A percentile compares a stretch with the other conserved stretches of the same genome.
phyloP scores from a whole-genome alignment of 35 echinoderm and acorn worm species.

The Ophioderma brevispina region DNA sequence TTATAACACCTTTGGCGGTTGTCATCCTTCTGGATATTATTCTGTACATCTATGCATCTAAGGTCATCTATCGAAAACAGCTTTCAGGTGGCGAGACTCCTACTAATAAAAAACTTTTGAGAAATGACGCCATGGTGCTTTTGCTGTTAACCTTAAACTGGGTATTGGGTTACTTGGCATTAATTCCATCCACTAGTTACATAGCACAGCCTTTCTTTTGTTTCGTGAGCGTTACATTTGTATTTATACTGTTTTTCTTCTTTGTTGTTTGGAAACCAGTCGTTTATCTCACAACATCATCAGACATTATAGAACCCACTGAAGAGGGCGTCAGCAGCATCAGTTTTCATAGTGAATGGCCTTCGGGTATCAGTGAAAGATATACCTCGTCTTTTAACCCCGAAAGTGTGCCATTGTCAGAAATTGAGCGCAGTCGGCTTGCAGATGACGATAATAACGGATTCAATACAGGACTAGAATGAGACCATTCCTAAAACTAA shows the following conservation, averaged over 20 bases:
- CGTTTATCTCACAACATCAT: too few relatives aligned
- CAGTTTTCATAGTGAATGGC: too few relatives aligned
- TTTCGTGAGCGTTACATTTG: background rate
- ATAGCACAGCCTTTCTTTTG: background rate
- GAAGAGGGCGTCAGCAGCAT: too few relatives aligned
- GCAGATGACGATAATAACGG: background rate
- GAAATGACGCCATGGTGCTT: background rate
- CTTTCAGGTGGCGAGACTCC: too few relatives aligned
- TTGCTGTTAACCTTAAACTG: background rate
- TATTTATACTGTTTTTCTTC: background rate
- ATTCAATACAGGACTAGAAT: too few relatives aligned
- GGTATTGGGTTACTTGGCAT: background rate
- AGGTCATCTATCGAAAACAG: too few relatives aligned
- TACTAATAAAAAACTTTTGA: too few relatives aligned
- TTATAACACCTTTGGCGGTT: background rate
- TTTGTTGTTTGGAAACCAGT: background rate
- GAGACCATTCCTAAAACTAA: too few relatives aligned
- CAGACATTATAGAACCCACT: too few relatives aligned
- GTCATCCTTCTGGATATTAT: background rate
- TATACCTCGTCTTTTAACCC: background rate
- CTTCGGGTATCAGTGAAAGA: too few relatives aligned
- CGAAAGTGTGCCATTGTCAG: background rate
- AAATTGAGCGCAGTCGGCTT: background rate
- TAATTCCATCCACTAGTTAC: background rate
- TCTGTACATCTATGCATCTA: background rate